Base-by-base conservation (phyloP, 2,888 invertebrate species). In the Phengaris arion region DNA sequence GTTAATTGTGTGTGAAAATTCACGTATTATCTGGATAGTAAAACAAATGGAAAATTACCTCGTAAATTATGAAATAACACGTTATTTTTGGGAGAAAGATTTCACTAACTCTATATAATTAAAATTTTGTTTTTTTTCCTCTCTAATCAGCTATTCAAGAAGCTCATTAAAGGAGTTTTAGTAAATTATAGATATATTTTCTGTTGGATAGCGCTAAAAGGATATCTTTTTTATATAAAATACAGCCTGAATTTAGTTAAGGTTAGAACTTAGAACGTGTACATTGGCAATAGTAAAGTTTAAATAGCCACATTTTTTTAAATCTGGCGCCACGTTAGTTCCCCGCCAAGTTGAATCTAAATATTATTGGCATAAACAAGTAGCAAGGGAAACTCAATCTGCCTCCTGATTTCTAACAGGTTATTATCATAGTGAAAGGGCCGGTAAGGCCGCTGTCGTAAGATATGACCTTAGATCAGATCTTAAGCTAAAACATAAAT, bases 401-500 rank as follows among this genome's bases (percentile, higher is more conserved):
- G 76, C 75, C 79, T 78, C 80, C 78, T 78, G 78, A 78, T 81
- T 80, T 81, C 81, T 81, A 81, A 78, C 77, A 77, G 76, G 76
- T 78, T 80, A 80, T 79, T 81, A 80, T 81, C 79, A 80, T 80
- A 80, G 82, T 82, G 83, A 83, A 83, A 83, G 83, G 81, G 80
- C 80, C 79, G 77, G 76, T 35, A 76, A 78, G 78, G 78, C 77
- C 76, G 74, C 57, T 74, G 72, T 70, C 70, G 70, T 48, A 70
- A 54, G 72, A 54, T 72, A 52, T 77, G 80, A 78, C 79, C 79
- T 81, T 81, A 76, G 54, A 54, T 70, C 70, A 48, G 51, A 70
- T 72, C 72, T 72, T 54, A 72, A 22, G 12, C 72, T 72, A 72
- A 45, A 72, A 35, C 35, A 72, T 52, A 72, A 52, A 64, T 45